A percentile compares a stretch with the other conserved stretches of the same genome.
These are phyloP conservation scores for Parapristionchus giblindavisi DNA, from an alignment of 2,888 invertebrate genomes.

Conservation along the genomic window DNA sequence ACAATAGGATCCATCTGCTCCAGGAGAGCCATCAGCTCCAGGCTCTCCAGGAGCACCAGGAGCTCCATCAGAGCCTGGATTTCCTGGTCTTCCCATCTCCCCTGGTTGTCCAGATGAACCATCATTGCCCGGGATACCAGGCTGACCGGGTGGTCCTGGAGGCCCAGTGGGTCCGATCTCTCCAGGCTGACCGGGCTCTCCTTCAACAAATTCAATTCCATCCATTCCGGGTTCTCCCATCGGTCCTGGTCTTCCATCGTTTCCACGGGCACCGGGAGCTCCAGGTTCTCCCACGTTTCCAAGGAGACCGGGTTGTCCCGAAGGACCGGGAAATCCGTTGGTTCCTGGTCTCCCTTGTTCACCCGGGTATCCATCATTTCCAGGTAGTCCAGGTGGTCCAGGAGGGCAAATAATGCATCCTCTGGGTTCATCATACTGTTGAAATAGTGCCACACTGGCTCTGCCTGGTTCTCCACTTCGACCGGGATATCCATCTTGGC, in stretches of 20 bases:
- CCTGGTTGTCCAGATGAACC: slow-evolving; percentile 5
- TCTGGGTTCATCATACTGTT: neutral
- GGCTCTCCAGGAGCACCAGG: neutral
- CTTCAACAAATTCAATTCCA: too few relatives aligned
- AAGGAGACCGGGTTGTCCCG: slow-evolving; percentile 3
- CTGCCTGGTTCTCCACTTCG: neutral
- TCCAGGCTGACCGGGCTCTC: too few relatives aligned
- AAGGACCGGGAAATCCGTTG: neutral
- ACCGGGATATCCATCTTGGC: neutral
- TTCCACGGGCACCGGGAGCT: slow-evolving; percentile 8
- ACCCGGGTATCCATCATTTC: neutral
- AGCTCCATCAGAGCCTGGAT: neutral
- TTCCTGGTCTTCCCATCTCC: neutral
- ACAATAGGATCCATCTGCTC: neutral
- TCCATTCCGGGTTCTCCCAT: neutral
- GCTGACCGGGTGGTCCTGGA: neutral
- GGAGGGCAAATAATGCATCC: slow-evolving; percentile 9
- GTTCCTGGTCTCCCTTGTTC: neutral
- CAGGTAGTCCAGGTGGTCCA: neutral
- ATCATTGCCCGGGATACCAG: neutral
- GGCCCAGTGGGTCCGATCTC: slow-evolving; percentile 5
- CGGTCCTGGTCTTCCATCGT: neutral
- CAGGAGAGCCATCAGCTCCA: neutral
- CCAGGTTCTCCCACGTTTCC: slow-evolving; percentile 2
- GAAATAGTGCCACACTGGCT: too few relatives aligned